These are phyloP conservation scores for Amblyjoppa fuscipennis DNA, from an alignment of 2,888 invertebrate species.

Conservation along the genomic window DNA sequence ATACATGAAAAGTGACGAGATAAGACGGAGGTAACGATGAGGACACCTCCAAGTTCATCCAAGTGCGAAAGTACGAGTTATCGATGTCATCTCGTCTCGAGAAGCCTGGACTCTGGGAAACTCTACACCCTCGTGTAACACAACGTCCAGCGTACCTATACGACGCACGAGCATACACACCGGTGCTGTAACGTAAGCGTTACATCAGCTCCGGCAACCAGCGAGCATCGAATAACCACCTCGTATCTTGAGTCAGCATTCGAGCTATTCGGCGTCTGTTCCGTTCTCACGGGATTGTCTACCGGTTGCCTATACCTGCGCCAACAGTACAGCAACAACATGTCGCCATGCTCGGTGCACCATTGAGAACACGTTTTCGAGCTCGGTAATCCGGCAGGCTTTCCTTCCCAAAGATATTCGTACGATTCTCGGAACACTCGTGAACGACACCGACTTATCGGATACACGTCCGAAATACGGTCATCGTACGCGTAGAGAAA, in stretches of 20 bases:
- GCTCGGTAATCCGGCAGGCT: conserved; percentile 28
- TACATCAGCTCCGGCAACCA: conserved; percentile 53
- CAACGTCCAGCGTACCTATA: conserved; percentile 1
- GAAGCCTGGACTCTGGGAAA: not conserved
- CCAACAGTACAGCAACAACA: not conserved
- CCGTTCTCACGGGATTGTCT: conserved; percentile 65
- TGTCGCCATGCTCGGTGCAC: conserved; percentile 15
- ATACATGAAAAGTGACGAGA: not conserved
- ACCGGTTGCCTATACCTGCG: conserved; percentile 4
- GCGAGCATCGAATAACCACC: conserved; percentile 55
- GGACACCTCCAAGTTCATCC: not conserved
- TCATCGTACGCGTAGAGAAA: no score
- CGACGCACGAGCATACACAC: conserved; percentile 28
- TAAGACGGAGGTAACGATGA: not conserved
- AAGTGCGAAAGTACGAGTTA: not conserved
- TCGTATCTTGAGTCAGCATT: conserved; percentile 57
- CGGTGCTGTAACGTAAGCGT: conserved; percentile 59
- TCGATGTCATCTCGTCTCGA: not conserved
- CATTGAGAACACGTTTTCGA: conserved; percentile 20
- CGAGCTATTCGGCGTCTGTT: conserved; percentile 51
- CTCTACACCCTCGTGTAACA: not conserved
- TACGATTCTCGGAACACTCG: conserved; percentile 4
- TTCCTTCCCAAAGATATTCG: conserved; percentile 13
- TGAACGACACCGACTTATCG: not conserved
- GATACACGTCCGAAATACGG: not conserved